Evolutionary conservation across 2,797 vertebrate species (phyloP).

Genomic region (Acrocephalus scirpaceus): DNA sequence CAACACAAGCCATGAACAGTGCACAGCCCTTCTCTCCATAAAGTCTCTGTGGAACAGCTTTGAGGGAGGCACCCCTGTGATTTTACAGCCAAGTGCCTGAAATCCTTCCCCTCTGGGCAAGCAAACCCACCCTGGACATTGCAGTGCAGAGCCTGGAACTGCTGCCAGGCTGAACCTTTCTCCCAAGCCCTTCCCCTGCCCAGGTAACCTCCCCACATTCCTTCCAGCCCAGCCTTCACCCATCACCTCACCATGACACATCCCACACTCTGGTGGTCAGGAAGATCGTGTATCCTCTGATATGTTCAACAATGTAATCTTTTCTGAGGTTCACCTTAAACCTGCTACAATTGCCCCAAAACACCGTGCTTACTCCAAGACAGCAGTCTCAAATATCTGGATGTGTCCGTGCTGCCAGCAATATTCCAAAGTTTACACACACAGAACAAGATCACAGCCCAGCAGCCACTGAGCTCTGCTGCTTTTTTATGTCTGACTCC

Average conservation of each 20-base stretch:
- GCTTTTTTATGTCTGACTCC: background rate
- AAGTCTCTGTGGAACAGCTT: background rate
- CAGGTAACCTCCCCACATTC: background rate
- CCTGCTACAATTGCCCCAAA: background rate
- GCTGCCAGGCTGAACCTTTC: background rate
- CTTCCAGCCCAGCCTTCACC: background rate
- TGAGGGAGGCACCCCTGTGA: background rate
- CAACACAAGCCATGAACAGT: rapidly evolving
- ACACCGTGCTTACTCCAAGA: background rate
- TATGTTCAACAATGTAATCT: background rate
- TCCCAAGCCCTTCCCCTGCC: background rate
- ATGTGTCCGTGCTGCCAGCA: background rate
- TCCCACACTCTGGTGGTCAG: background rate
- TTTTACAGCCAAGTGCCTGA: background rate
- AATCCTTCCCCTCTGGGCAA: rapidly evolving
- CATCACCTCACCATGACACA: no score
- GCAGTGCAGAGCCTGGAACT: background rate
- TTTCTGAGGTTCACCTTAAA: background rate
- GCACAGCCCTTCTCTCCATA: background rate
- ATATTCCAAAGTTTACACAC: background rate
- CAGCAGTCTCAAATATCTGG: background rate
- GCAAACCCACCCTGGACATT: background rate
- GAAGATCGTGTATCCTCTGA: background rate
- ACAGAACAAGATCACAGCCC: background rate
- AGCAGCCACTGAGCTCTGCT: background rate